These are phyloP conservation scores for Nyctalus aviator DNA, from an alignment of 2,797 vertebrate species.

Conservation along the genomic window DNA sequence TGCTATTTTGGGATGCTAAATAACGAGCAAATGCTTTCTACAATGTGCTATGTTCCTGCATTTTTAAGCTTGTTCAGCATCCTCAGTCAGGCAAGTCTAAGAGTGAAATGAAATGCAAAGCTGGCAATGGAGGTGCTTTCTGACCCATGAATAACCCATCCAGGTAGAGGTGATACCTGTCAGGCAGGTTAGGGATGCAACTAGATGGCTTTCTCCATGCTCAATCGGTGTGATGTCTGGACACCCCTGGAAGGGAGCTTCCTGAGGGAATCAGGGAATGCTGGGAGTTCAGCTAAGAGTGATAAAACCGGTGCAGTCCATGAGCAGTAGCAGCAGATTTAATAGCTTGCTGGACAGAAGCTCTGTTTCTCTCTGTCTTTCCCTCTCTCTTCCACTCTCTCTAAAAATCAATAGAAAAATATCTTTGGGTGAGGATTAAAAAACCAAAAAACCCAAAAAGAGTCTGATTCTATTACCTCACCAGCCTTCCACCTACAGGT, in stretches of 20 bases:
- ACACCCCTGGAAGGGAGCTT: neutral
- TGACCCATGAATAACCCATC: slow-evolving; percentile 23
- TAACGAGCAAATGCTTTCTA: neutral
- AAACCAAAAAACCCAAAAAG: no score
- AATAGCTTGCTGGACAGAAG: neutral
- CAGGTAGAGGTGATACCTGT: neutral
- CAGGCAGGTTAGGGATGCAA: slow-evolving; percentile 14
- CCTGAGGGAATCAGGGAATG: neutral
- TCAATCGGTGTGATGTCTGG: neutral
- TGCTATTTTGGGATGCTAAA: neutral
- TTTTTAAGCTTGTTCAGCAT: slow-evolving; percentile 19
- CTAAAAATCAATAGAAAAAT: no score
- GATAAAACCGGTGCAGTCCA: neutral
- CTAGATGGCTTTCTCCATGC: neutral
- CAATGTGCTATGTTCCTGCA: neutral
- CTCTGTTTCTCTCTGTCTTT: no score
- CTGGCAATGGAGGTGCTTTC: neutral
- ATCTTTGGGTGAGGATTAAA: no score
- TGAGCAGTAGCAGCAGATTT: neutral
- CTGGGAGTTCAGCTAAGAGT: neutral
- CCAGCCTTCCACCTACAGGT: neutral
- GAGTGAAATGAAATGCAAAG: slow-evolving; percentile 5
- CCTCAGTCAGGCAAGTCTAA: slow-evolving; percentile 11
- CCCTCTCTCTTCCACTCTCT: no score
- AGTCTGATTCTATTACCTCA: neutral